Base-by-base conservation (phyloP, 2,113 vertebrate species). In the Pachyramphus minor region DNA sequence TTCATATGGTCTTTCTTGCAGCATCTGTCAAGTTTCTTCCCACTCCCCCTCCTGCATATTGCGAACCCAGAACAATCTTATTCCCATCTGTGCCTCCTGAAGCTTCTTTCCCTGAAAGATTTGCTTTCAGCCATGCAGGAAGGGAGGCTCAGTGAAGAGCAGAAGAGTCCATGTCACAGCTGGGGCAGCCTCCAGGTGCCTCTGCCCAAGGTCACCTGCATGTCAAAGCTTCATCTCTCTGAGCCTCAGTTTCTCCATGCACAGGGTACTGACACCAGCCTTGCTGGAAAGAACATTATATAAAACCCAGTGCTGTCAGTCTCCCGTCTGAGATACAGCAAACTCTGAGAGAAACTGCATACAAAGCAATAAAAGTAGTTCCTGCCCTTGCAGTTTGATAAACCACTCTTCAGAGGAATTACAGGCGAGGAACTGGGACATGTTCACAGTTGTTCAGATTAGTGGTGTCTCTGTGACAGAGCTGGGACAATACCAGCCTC, bases 11-110 rank as follows among this genome's bases (percentile, higher is more conserved):
- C 76, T 60, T 92, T 96, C 86, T 91, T 90, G 66, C 21, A 92
- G 95, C 95, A 97, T 93, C 93, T 96, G 95, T 93, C 91, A 93
- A 93, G 56, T 78, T 87, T 81, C 89, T 92, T 93, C 73, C 96
- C 95, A 95, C 95, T 73, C 91, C 83, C 91, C 83, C 96, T 95
- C 89, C 76, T 49, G 79, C 90, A 84, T 9, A 88, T 50, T 95
- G 91, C 93, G 68, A 96, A 81, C 86, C 93, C 95, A 97, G 91
- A 97, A 92, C 95, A 92, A 86, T 87, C 93, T 84, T 41, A 56
- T 7, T 93, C 64, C 96, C 96, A 97, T 97, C 96, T 97, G 96
- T 59, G 95, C 93, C 86, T 96, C 68, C 56, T 81, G 11, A 90
- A 94, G 83, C 66, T 83, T 52, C 68, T 47, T 21, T 24, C 64